phyloP scores from a whole-genome alignment of 2,888 invertebrate genomes.

The Isoperla grammatica region DNA sequence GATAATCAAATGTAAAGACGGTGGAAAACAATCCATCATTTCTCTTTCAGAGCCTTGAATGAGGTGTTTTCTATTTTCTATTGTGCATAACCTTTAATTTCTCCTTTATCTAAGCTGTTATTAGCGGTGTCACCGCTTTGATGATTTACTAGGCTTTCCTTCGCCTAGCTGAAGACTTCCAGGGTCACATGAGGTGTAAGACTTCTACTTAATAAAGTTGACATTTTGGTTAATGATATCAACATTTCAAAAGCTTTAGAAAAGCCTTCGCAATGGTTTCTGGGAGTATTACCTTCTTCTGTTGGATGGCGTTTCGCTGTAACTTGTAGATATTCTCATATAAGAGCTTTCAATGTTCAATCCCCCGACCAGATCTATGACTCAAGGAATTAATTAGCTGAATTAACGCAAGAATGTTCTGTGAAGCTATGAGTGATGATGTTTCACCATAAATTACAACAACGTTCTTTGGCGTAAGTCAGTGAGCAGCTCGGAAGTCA shows the following conservation, averaged over 20 bases:
- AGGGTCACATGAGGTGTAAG: background rate
- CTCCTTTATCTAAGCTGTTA: conserved; percentile 1
- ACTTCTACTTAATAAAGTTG: conserved; percentile 4
- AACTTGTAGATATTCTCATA: background rate
- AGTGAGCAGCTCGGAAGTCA: background rate
- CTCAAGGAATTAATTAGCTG: conserved; percentile 2
- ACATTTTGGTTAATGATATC: conserved; percentile 14
- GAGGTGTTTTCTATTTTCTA: background rate
- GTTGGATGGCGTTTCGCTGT: background rate
- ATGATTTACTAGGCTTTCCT: conserved; percentile 4
- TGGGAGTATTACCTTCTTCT: conserved; percentile 2
- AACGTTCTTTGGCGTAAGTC: conserved; percentile 19
- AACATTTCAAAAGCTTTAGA: conserved; percentile 12
- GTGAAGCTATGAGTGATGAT: background rate
- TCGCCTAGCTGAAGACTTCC: no score
- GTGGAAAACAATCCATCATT: background rate
- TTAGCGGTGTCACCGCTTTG: conserved; percentile 1
- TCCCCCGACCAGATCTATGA: no score
- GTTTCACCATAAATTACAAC: conserved; percentile 22
- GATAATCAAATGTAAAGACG: conserved; percentile 4
- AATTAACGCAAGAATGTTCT: background rate
- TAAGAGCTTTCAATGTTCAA: background rate
- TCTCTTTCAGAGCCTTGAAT: background rate
- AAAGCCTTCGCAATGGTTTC: background rate
- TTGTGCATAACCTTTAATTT: conserved; percentile 11